Evolutionary conservation across 2,888 invertebrate genomes (phyloP), one percentile per base, ranked within the genome.

Genomic region (Phortica magna): DNA sequence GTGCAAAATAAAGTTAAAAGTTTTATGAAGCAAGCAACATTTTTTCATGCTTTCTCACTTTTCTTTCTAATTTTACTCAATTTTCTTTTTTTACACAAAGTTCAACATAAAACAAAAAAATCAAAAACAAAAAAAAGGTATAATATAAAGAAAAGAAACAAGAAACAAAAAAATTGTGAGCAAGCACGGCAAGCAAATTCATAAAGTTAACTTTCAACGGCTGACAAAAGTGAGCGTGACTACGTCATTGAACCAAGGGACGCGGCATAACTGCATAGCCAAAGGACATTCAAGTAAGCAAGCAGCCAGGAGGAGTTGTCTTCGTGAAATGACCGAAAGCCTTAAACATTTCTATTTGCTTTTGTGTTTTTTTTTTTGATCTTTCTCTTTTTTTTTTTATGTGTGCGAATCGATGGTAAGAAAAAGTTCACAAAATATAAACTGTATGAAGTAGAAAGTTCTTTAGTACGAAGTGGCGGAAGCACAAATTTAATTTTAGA

Each of bases 1-100:
- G 68, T 43, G 70, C 41, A 79, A 80, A 78, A 81, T 80, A 79
- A 80, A 83, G 78, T 82, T 83, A 78, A 81, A 84, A 81, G 80
- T 83, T 78, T 84, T 81, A 82, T 83, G 78, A 80, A 79, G 77
- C 78, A 77, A 79, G 78, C 70, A 64, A 65, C 7, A 53, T 67
- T 55, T 53, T 64, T 43, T 70, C 70, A 75, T 14, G 22, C 7
- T 70, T 70, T 53, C 17, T 17, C 70, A 31, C 70, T 71, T 55
- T 12, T 4, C 39, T 55, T 31, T 10, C 48, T 12, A 48, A 22
- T 55, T 12, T 71, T 55, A 14, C 65, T 61, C 31, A 48, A 1
- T 55, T 55, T 59, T 12, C 57, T 59, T 61, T 61, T 61, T 17
- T 61, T 2, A 48, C 48, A 48, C 48, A 48, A 48, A 48, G 48